Conservation (phyloP, 2,113 vertebrate genomes). For the Gallinago media region DNA sequence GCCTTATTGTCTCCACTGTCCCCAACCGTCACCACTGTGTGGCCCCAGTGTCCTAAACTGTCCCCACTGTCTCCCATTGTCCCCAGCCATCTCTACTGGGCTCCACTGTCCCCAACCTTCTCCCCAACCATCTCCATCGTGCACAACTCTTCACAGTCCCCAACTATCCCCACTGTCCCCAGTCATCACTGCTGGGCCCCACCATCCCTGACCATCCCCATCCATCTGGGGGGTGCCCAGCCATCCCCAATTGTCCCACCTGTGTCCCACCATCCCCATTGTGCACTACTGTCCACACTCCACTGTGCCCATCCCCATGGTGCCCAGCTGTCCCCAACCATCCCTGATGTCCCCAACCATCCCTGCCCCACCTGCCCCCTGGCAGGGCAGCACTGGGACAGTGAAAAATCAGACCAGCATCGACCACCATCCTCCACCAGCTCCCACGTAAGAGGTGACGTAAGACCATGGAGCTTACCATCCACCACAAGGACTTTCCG, state of each 20-base stretch:
- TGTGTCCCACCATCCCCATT: neutral
- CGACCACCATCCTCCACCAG: fast-evolving
- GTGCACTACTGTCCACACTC: neutral
- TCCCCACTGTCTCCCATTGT: too few relatives aligned
- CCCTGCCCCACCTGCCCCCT: neutral
- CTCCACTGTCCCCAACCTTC: too few relatives aligned
- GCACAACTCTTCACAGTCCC: too few relatives aligned
- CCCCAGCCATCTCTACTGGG: neutral
- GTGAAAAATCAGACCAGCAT: too few relatives aligned
- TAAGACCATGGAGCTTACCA: neutral
- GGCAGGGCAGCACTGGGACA: too few relatives aligned
- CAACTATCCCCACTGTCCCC: too few relatives aligned
- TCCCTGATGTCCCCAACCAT: fast-evolving
- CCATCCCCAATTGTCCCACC: neutral
- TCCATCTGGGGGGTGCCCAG: too few relatives aligned
- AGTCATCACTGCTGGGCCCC: neutral
- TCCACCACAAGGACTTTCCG: neutral
- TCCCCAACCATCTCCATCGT: too few relatives aligned
- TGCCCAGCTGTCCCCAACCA: neutral
- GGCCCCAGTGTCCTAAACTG: too few relatives aligned
- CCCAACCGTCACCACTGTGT: neutral
- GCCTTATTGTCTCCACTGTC: too few relatives aligned
- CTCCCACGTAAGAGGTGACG: too few relatives aligned
- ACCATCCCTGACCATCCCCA: too few relatives aligned
- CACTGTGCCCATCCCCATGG: neutral